Evolutionary conservation across 2,888 invertebrate genomes (phyloP), one percentile per base, ranked within the genome.

Genomic region (Spatulosminthurus flaviceps): DNA sequence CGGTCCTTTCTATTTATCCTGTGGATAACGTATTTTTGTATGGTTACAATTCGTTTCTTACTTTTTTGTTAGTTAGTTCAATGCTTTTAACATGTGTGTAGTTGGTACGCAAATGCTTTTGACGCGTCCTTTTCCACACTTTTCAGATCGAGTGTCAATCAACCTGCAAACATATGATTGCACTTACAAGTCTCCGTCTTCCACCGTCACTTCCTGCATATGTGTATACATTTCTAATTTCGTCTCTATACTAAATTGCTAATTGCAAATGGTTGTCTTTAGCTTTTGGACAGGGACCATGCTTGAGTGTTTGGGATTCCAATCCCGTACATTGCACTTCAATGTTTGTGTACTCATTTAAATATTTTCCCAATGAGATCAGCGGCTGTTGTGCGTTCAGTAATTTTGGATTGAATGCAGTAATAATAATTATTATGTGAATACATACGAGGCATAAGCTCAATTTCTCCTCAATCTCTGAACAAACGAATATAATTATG

Each of bases 101-200:
- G 5, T 13, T 51, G n/a, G 5, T 51, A n/a, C 16, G 51, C n/a
- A n/a, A 19, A 51, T 51, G 16, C 5, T 1, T 2, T 11, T 2
- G 16, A 19, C 1, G n/a, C 16, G 2, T 41, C 16, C 2, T 2
- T 19, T 51, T 13, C n/a, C n/a, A 51, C 2, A 51, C n/a, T 5
- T 5, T 16, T 51, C 5, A 22, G 21, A 13, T 51, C 43, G 22
- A 51, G 28, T 72, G 72, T 72, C 72, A 72, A 72, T 72, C 72
- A 72, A 72, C 72, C 51, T 51, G 28, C 43, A 42, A 51, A 43
- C 28, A 43, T 43, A n/a, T 51, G 51, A 51, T 13, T 19, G 4
- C 16, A 13, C 51, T 51, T 34, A n/a, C n/a, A n/a, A n/a, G 41
- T 9, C 13, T 41, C 41, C 41, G 41, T 7, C 41, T n/a, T 41